Percentiles rank a stretch among this genome's conserved stretches.
phyloP scores from a whole-genome alignment of 2,888 invertebrate species.

The Tortrix viridana region DNA sequence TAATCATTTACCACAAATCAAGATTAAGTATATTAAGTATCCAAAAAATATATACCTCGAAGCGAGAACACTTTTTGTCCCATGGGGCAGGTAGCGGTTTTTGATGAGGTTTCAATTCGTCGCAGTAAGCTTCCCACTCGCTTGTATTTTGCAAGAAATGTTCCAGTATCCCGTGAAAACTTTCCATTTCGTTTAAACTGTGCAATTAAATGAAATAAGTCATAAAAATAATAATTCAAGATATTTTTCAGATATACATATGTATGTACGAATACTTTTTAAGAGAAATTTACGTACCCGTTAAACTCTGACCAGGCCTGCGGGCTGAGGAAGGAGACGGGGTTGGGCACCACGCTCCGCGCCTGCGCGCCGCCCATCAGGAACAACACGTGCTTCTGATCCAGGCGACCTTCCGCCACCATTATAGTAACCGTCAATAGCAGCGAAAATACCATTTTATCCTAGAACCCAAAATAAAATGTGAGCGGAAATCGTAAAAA shows the following conservation, averaged over 20 bases:
- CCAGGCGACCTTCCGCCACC: constrained; percentile 84
- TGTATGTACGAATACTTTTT: too few species aligned
- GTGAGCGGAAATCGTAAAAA: too few species aligned
- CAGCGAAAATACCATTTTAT: constrained; percentile 95
- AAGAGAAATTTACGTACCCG: constrained; percentile 53
- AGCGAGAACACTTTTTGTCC: constrained; percentile 84
- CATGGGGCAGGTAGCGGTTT: constrained; percentile 88
- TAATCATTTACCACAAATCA: background rate
- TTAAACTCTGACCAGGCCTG: constrained; percentile 75
- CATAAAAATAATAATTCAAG: background rate
- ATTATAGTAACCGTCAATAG: constrained; percentile 89
- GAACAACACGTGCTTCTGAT: constrained; percentile 91
- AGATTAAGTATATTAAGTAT: background rate
- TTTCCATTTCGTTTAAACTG: constrained; percentile 74
- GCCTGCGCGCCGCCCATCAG: constrained; percentile 91
- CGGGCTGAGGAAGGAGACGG: constrained; percentile 69
- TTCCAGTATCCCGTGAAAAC: constrained; percentile 86
- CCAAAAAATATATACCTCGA: constrained; percentile 69
- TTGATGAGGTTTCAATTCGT: constrained; percentile 89
- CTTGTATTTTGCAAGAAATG: constrained; percentile 84
- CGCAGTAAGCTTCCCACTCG: constrained; percentile 90
- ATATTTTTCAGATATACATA: too few species aligned
- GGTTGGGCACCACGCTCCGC: constrained; percentile 60
- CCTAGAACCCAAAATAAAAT: constrained; percentile 71
- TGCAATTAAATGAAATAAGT: constrained; percentile 8